These are phyloP conservation scores for Drosophila setosimentum DNA, from an alignment of 2,888 invertebrate species.

Conservation along the genomic window DNA sequence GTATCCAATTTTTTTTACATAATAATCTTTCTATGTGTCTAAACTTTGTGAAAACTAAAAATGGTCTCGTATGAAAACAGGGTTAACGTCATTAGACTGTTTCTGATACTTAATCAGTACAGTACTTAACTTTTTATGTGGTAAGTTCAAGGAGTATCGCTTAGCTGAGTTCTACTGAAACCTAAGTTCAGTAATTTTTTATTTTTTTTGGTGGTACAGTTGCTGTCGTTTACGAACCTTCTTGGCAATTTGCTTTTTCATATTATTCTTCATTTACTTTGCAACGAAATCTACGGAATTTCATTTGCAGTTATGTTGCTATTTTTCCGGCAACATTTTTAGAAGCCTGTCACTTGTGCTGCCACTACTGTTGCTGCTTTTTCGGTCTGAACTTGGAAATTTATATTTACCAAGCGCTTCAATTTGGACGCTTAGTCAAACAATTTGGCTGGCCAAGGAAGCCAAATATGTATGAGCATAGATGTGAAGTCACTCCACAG, in stretches of 20 bases:
- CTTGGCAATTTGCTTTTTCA: conserved; percentile 72
- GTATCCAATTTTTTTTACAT: not conserved
- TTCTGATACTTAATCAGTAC: not conserved
- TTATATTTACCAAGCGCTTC: conserved; percentile 75
- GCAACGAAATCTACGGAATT: conserved; percentile 77
- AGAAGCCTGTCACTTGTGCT: conserved; percentile 28
- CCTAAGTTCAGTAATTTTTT: conserved; percentile 3
- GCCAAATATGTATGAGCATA: conserved; percentile 52
- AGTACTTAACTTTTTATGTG: not conserved
- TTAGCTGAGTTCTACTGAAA: not conserved
- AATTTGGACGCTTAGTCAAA: conserved; percentile 73
- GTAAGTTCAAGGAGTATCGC: not conserved
- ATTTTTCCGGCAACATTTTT: conserved; percentile 60
- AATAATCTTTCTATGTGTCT: not conserved
- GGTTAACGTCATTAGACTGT: not conserved
- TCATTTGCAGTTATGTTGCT: conserved; percentile 79
- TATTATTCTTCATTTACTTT: conserved; percentile 80
- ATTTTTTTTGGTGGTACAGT: conserved; percentile 17
- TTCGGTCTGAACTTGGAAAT: conserved; percentile 46
- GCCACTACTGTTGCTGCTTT: not conserved
- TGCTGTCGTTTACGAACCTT: conserved; percentile 36
- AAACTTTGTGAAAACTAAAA: not conserved
- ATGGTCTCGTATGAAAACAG: not conserved
- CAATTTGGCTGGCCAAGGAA: conserved; percentile 63
- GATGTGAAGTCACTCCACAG: conserved; percentile 19